Conservation (phyloP, 1,140 invertebrate genomes). For the Choristoneura fumiferana region DNA sequence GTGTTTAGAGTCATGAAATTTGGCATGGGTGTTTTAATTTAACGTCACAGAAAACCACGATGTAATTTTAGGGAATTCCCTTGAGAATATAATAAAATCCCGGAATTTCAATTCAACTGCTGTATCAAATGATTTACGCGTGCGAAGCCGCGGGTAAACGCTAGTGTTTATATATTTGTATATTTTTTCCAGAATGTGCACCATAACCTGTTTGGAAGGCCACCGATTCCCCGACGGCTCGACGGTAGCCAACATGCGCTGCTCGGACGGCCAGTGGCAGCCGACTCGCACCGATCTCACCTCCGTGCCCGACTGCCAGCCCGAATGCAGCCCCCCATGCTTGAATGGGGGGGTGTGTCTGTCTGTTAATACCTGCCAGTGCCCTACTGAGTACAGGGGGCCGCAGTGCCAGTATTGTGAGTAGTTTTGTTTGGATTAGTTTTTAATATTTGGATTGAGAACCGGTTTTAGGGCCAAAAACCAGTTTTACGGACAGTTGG, state of each 20-base stretch:
- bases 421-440: constrained; percentile 35
- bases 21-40: no score
- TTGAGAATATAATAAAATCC: no score
- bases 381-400: constrained; percentile 84
- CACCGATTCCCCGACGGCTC: constrained; percentile 85
- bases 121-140: no score
- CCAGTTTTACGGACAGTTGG: no score
- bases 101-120: no score
- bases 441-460: no score
- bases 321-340: constrained; percentile 86
- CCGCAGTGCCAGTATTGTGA: constrained; percentile 88
- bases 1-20: no score
- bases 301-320: constrained; percentile 82
- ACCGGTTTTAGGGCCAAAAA: no score
- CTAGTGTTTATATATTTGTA: no score
- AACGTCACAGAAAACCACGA: no score
- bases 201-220: constrained; percentile 80
- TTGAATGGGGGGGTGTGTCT: constrained; percentile 88
- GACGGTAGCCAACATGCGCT: constrained; percentile 80
- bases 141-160: no score
- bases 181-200: constrained; percentile 78
- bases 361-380: constrained; percentile 86
- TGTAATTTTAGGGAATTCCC: no score
- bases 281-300: constrained; percentile 80
- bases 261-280: constrained; percentile 82